Evolutionary conservation across 2,888 invertebrate species (phyloP).

Genomic region (Sminthurides aquaticus): DNA sequence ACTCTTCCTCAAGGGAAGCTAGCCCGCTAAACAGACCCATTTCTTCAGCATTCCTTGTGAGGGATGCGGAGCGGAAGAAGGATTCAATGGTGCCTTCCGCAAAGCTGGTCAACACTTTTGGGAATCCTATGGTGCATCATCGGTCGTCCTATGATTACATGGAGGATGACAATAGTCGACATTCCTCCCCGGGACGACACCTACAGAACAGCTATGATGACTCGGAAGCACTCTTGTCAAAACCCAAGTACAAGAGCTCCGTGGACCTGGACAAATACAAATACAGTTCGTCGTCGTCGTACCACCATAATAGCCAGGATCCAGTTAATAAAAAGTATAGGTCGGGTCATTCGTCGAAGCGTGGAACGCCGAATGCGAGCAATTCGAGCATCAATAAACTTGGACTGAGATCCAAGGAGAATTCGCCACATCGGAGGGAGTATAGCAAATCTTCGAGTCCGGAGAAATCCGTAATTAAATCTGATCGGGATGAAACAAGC

Average conservation of each 20-base stretch:
- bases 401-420: slow-evolving; percentile 20
- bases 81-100: slow-evolving; percentile 22
- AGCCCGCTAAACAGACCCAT: slow-evolving; percentile 24
- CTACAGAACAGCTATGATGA: not conserved
- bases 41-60: slow-evolving; percentile 22
- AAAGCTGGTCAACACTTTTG: slow-evolving; percentile 25
- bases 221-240: slow-evolving; percentile 1
- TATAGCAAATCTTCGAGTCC: slow-evolving; percentile 17
- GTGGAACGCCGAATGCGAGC: slow-evolving; percentile 21
- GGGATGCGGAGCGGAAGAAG: slow-evolving; percentile 26
- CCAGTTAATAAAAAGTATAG: slow-evolving; percentile 5
- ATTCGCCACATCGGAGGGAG: slow-evolving; percentile 14
- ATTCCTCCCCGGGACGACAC: not conserved
- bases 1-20: slow-evolving; percentile 23
- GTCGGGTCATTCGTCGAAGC: slow-evolving; percentile 10
- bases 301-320: not conserved
- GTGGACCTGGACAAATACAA: not conserved
- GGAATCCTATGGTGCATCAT: not conserved
- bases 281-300: not conserved
- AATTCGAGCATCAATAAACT: slow-evolving; percentile 20
- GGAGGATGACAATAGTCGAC: slow-evolving; percentile 3
- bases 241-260: slow-evolving; percentile 5
- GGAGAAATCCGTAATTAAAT: slow-evolving; percentile 10
- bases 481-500: slow-evolving; percentile 3
- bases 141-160: slow-evolving; percentile 18